Evolutionary conservation across 2,113 vertebrate species (phyloP), one percentile per base, ranked within the genome.

Genomic region (Alouatta palliata): DNA sequence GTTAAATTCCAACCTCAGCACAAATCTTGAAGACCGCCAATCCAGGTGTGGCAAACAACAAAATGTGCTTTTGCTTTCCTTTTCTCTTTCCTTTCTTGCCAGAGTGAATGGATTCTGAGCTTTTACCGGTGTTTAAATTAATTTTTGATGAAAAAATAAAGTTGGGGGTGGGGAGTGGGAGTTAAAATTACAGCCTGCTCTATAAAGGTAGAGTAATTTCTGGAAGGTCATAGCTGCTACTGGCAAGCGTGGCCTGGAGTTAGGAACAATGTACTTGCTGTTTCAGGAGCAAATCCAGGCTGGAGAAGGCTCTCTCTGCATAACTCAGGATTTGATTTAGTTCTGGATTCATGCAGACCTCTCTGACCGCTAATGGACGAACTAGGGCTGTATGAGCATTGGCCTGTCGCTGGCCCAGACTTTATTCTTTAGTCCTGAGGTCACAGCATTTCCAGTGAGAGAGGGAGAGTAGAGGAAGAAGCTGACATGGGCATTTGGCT

Each of bases 41-140:
- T 21, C 32, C 47, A 92, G 35, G 86, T 86, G 27, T 71, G 54
- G 87, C 54, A 47, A 76, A 93, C 47, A 70, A 56, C 54, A 58
- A 87, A 85, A 40, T 61, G 12, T 73, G 43, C 35, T 64, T 14
- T 30, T 32, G 12, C 43, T 68, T 79, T 93, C 35, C 27, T 54
- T 81, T 71, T 87, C 84, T 90, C 20, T 87, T 91, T 86, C 52
- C 21, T 73, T 94, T 94, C 61, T 94, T 52, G 40, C 61, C 43
- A 27, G 16, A 75, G 27, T 43, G 35, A 95, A 43, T 75, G 12
- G 64, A 71, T 77, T 89, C 68, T 87, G 58, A 58, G 54, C 47
- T 89, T 89, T 37, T 79, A 81, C 49, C n/a, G 21, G 56, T 64
- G 70, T 80, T 97, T 96, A 95, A 96, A 95, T 97, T 96, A 97